Conservation (phyloP, 1,140 invertebrate species). For the Drosophila mauritiana region DNA sequence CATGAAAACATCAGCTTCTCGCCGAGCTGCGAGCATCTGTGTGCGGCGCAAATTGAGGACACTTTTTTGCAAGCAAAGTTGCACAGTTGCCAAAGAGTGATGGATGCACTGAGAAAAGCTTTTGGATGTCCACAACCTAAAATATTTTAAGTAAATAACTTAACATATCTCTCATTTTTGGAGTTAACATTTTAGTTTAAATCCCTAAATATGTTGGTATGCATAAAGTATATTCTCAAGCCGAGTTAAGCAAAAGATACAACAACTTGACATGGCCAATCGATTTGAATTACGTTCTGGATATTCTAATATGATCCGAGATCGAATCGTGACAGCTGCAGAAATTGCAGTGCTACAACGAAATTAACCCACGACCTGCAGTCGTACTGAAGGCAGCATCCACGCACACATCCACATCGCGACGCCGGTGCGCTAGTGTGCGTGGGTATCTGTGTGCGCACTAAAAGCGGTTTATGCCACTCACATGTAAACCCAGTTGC, state of each 20-base stretch:
- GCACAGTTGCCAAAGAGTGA: conserved; percentile 42
- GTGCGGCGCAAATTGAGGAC: conserved; percentile 57
- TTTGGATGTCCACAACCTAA: not conserved
- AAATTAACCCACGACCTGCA: conserved; percentile 71
- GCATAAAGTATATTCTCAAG: no score
- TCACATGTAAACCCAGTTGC: conserved; percentile 65
- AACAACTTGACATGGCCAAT: not conserved
- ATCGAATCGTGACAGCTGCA: conserved; percentile 19
- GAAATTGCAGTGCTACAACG: conserved; percentile 69
- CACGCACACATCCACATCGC: conserved; percentile 8
- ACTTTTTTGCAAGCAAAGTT: conserved; percentile 62
- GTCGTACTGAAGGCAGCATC: conserved; percentile 60
- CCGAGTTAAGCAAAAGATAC: not conserved
- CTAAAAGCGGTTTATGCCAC: conserved; percentile 80
- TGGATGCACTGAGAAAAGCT: conserved; percentile 1
- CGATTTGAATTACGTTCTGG: not conserved
- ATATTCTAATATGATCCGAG: not conserved
- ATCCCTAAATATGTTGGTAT: no score
- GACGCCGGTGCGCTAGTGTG: conserved; percentile 7
- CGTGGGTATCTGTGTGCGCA: conserved; percentile 25
- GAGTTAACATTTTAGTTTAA: no score
- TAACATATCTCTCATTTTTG: no score
- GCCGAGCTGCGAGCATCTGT: conserved; percentile 6
- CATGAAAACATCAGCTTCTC: conserved; percentile 57
- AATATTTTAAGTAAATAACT: no score